Evolutionary conservation across 2,113 vertebrate species (phyloP).

Genomic region (Ptilorrhoa leucosticta): DNA sequence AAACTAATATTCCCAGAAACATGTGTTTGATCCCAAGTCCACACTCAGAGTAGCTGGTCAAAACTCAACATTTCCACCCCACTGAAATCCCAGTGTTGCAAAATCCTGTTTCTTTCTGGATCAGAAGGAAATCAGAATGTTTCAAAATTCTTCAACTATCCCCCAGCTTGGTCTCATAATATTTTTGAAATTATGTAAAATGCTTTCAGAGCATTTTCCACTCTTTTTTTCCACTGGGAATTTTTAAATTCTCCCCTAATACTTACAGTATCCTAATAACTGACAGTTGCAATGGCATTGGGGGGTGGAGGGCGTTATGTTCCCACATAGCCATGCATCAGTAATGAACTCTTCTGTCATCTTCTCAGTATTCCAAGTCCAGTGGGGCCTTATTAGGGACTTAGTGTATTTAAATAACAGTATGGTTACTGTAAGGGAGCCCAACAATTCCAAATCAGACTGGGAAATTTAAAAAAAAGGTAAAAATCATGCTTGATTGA

Average conservation of each 20-base stretch:
- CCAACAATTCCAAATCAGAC: background rate
- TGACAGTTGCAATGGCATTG: background rate
- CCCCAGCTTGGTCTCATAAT: background rate
- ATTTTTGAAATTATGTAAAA: background rate
- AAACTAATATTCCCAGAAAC: background rate
- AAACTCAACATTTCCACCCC: conserved; percentile 9
- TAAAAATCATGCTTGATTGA: background rate
- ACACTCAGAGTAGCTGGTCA: background rate
- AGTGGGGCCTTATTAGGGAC: background rate
- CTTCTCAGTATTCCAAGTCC: background rate
- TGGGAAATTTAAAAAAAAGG: background rate
- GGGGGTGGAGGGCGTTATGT: accelerated
- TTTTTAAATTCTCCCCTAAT: background rate
- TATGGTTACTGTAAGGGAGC: background rate
- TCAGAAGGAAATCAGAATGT: background rate
- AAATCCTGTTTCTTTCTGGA: background rate
- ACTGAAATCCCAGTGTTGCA: conserved; percentile 7
- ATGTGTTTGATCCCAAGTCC: background rate
- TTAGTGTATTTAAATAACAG: background rate
- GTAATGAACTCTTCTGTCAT: background rate
- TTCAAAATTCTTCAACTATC: background rate
- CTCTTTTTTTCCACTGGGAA: background rate
- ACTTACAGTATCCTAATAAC: background rate
- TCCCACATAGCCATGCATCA: background rate
- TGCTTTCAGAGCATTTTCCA: background rate